Evolutionary conservation across 2,113 vertebrate species (phyloP), one percentile per base, ranked within the genome.

Genomic region (Hyla sarda): DNA sequence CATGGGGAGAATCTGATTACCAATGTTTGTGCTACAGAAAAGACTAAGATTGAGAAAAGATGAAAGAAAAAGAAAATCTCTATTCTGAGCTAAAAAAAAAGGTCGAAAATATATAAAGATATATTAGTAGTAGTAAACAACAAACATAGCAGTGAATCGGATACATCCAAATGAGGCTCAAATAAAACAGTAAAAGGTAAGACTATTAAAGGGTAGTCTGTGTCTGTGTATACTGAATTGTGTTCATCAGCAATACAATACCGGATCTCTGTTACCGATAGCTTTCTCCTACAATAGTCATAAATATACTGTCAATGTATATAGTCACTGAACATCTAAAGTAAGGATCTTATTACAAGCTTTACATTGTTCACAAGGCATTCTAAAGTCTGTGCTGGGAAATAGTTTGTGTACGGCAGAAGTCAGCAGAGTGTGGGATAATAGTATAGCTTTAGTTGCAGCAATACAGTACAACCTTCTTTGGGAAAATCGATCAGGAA

Each of bases 1-100:
- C 32, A 69, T 34, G 65, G 65, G 19, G 30, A 50, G 73, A 75
- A 75, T 45, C n/a, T n/a, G 41, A 75, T 75, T 75, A 48, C 37
- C 25, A n/a, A 48, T n/a, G 10, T 69, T 25, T 69, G 7, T 34
- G 30, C 7, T 69, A 34, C 6, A 69, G 32, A 16, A 69, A 69
- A 67, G 2, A 13, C 16, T 5, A n/a, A 19, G 17, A 34, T 21
- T 69, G 19, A 37, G n/a, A 28, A 11, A 37, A 10, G 65, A 65
- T 16, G 2, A 28, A 30, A 65, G 25, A 12, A 25, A 4, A 11
- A 65, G 30, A 32, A 69, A 34, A 0, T 19, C 32, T 21, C 1
- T 34, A 8, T 34, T 37, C 32, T 16, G 7, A 21, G 32, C 65
- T 37, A 34, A 67, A 25, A 67, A 25, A 67, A 30, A 69, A 1